Conservation (phyloP, 2,113 vertebrate genomes). For the Ochotona princeps region DNA sequence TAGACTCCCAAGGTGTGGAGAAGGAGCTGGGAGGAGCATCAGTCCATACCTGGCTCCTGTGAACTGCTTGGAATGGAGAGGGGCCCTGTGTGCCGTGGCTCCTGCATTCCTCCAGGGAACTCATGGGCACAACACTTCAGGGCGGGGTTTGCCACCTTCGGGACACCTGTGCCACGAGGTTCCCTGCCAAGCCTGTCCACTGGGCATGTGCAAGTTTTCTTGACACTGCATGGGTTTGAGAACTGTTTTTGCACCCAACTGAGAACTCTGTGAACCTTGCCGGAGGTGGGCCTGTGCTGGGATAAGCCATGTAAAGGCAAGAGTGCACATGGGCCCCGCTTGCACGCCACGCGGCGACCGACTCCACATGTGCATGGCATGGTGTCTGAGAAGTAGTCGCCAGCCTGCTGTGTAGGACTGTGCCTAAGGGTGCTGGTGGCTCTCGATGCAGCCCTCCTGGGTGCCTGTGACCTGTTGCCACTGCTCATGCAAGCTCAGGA, state of each 20-base stretch:
- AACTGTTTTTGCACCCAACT: too few species aligned
- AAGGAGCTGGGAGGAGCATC: conserved; percentile 41
- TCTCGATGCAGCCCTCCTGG: background rate
- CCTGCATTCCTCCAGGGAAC: background rate
- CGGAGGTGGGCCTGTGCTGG: background rate
- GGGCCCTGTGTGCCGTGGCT: background rate
- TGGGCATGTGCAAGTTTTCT: background rate
- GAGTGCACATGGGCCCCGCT: background rate
- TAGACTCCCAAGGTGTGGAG: conserved; percentile 35
- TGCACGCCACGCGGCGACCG: too few species aligned
- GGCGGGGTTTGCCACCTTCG: background rate
- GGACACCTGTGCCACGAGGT: background rate
- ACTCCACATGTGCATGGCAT: too few species aligned
- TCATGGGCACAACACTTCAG: background rate
- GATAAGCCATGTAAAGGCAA: background rate
- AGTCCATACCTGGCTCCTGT: background rate
- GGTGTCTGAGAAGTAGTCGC: background rate
- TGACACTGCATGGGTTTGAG: too few species aligned
- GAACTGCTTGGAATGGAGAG: background rate
- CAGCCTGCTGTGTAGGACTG: background rate
- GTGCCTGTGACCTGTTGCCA: background rate
- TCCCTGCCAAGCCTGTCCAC: background rate
- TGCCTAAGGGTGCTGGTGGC: background rate
- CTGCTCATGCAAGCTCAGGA: background rate
- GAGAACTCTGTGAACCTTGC: background rate